phyloP scores from a whole-genome alignment of 2,888 invertebrate species.

The Platerodrilus igneus region DNA sequence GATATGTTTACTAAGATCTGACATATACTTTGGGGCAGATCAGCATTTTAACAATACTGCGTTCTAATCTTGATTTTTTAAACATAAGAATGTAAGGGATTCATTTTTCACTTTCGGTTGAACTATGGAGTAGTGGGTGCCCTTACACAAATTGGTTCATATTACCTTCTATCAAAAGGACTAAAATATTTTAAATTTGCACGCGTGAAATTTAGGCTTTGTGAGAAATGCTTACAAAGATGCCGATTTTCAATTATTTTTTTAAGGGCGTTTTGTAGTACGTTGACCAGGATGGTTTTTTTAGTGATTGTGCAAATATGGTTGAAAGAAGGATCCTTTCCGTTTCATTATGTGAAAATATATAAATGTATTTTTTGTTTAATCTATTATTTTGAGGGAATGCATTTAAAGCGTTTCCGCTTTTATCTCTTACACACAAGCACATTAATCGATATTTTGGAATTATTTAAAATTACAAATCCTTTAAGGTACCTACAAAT shows the following conservation, averaged over 20 bases:
- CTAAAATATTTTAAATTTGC: constrained; percentile 13
- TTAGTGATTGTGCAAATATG: constrained; percentile 24
- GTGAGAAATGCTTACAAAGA: constrained; percentile 24
- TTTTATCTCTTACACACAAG: no score
- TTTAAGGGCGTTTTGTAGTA: constrained; percentile 19
- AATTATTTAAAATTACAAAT: no score
- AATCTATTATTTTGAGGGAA: no score
- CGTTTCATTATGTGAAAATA: no score
- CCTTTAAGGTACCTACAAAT: no score
- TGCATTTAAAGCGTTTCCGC: no score
- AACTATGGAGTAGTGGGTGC: constrained; percentile 24
- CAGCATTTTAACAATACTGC: constrained; percentile 13
- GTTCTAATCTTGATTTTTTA: constrained; percentile 20
- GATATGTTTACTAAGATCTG: constrained; percentile 16
- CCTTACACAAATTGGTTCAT: constrained; percentile 12
- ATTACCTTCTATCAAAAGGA: constrained; percentile 13
- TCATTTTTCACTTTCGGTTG: constrained; percentile 28
- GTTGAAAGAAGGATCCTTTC: no score
- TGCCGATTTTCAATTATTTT: constrained; percentile 28
- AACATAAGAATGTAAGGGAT: constrained; percentile 13
- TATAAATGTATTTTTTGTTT: no score
- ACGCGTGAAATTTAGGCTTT: constrained; percentile 26
- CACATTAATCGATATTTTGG: no score
- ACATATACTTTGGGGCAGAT: constrained; percentile 8
- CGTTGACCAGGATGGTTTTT: constrained; percentile 24